These are phyloP conservation scores for Mastigias papua DNA, from an alignment of 30 jellyfish, hydroid and myxozoan genomes.

Conservation along the genomic window DNA sequence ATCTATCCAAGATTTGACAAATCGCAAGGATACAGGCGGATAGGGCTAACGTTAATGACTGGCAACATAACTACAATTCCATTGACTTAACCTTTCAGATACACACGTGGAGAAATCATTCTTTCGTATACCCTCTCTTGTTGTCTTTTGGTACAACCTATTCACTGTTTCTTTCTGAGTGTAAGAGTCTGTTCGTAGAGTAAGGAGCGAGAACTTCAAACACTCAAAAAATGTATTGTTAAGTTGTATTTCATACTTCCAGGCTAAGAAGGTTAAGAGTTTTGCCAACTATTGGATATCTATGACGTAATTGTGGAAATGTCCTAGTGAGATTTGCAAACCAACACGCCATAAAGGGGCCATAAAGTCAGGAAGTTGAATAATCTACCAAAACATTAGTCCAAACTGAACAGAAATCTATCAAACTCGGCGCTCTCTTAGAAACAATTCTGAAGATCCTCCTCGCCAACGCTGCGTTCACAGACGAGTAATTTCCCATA, in stretches of 20 bases:
- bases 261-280: not conserved
- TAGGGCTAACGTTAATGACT: too few relatives aligned
- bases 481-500: too few relatives aligned
- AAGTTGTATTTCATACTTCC: not conserved
- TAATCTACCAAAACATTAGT: not conserved
- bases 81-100: too few relatives aligned
- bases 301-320: slow-evolving; percentile 14
- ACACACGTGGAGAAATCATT: too few relatives aligned
- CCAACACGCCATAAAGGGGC: slow-evolving; percentile 9
- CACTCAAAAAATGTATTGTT: not conserved
- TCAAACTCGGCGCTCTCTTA: not conserved
- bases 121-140: too few relatives aligned
- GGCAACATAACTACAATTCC: too few relatives aligned
- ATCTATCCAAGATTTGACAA: too few relatives aligned
- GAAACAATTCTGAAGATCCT: too few relatives aligned
- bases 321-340: slow-evolving; percentile 5
- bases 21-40: too few relatives aligned
- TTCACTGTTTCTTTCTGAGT: too few relatives aligned
- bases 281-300: slow-evolving; percentile 3
- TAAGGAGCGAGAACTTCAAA: not conserved
- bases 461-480: too few relatives aligned
- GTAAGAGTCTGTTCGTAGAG: not conserved
- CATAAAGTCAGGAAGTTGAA: not conserved
- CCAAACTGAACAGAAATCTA: not conserved
- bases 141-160: too few relatives aligned